These are phyloP conservation scores for Holothuria leucospilota DNA, from an alignment of 53 echinoderm and acorn worm genomes.

Conservation along the genomic window DNA sequence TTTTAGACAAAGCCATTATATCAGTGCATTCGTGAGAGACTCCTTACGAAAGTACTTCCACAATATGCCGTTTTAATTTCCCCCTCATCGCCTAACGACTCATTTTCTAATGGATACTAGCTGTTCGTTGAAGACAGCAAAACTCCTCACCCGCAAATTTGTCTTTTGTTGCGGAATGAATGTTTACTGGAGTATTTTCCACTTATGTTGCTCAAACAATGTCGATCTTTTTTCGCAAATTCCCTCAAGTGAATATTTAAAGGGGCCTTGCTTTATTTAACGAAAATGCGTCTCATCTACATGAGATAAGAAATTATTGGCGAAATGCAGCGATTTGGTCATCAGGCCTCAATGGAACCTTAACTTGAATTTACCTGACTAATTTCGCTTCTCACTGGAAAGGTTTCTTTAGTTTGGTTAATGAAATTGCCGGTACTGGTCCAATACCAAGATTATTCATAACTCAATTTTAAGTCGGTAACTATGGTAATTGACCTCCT, in stretches of 20 bases:
- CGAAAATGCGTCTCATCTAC: background rate
- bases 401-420: too few species aligned
- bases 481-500: too few species aligned
- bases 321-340: background rate
- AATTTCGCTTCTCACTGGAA: too few species aligned
- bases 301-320: background rate
- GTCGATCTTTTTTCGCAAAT: slow-evolving; percentile 34
- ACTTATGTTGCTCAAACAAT: slow-evolving; percentile 42
- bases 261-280: background rate
- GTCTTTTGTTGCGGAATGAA: slow-evolving; percentile 39
- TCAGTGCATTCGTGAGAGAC: background rate
- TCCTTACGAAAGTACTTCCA: background rate
- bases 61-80: background rate
- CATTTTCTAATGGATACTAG: slow-evolving; percentile 36
- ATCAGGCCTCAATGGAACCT: too few species aligned
- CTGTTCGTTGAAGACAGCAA: slow-evolving; percentile 10
- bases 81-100: slow-evolving; percentile 13
- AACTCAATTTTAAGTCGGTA: too few species aligned
- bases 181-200: slow-evolving; percentile 39
- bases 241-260: slow-evolving; percentile 27
- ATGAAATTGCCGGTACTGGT: too few species aligned
- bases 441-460: too few species aligned
- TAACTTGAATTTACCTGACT: too few species aligned
- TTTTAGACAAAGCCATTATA: slow-evolving; percentile 37
- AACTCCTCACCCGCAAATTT: slow-evolving; percentile 3